phyloP scores from a whole-genome alignment of 2,113 vertebrate species.

The Drymodes brunneopygia region DNA sequence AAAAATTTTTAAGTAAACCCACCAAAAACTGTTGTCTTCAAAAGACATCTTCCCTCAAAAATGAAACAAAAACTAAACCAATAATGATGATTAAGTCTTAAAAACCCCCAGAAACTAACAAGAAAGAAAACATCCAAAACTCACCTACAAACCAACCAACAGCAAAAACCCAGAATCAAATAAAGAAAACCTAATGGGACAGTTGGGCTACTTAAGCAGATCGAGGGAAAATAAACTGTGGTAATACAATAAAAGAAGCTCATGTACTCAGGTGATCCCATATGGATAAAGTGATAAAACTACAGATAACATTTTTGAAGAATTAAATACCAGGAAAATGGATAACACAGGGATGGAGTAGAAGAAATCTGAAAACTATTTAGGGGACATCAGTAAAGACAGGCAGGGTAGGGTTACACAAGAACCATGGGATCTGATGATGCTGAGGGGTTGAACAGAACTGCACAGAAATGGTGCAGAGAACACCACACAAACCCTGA shows the following conservation, averaged over 20 bases:
- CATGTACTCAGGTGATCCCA: neutral
- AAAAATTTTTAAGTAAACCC: neutral
- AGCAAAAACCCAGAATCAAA: neutral
- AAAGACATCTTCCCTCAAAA: neutral
- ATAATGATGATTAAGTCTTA: neutral
- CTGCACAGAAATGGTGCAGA: neutral
- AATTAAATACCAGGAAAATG: neutral
- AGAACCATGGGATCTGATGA: neutral
- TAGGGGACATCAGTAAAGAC: neutral
- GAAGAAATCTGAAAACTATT: neutral
- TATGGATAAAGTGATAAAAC: neutral
- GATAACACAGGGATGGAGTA: neutral
- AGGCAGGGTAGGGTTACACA: neutral
- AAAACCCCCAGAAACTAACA: neutral
- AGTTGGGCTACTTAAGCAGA: neutral
- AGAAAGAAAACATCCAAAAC: neutral
- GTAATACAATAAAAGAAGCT: neutral
- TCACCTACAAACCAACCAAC: neutral
- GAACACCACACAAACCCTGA: neutral
- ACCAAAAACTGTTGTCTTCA: neutral
- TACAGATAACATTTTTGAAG: neutral
- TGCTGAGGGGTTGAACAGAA: neutral
- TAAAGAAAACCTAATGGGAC: neutral
- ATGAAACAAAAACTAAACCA: neutral
- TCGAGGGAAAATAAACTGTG: neutral